These are phyloP conservation scores for Ophiodon elongatus DNA, from an alignment of 2,113 vertebrate genomes.

Conservation along the genomic window DNA sequence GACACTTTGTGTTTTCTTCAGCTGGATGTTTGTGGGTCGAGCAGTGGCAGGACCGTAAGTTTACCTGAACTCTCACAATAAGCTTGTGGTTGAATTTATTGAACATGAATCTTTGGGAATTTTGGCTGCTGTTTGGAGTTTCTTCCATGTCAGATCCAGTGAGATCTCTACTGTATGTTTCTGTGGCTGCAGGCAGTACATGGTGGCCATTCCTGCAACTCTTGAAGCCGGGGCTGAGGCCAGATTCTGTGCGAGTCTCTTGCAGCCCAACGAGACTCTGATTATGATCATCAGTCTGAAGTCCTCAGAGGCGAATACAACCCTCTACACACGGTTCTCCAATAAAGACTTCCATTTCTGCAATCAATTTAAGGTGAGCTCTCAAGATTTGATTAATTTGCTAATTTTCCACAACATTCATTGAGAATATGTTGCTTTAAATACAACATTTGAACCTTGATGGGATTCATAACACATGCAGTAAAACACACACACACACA, in stretches of 20 bases:
- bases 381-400: background rate
- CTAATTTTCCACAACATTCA: background rate
- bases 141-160: background rate
- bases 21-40: slow-evolving; percentile 36
- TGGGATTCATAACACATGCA: too few species aligned
- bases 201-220: slow-evolving; percentile 77
- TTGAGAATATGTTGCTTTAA: too few species aligned
- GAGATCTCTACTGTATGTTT: slow-evolving; percentile 1
- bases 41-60: slow-evolving; percentile 69
- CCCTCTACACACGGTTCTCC: slow-evolving; percentile 41
- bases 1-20: slow-evolving; percentile 58
- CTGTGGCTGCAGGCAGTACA: slow-evolving; percentile 60
- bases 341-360: slow-evolving; percentile 66
- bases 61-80: background rate
- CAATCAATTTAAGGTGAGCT: slow-evolving; percentile 64
- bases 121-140: background rate
- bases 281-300: slow-evolving; percentile 68
- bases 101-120: background rate
- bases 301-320: background rate
- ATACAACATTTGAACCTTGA: too few species aligned
- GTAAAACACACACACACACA: too few species aligned
- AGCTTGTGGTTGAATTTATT: background rate
- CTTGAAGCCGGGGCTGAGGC: slow-evolving; percentile 73
- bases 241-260: slow-evolving; percentile 72
- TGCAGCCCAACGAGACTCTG: slow-evolving; percentile 74